These are phyloP conservation scores for Lutjanus argentimaculatus DNA, from an alignment of 2,797 vertebrate genomes.

Conservation along the genomic window DNA sequence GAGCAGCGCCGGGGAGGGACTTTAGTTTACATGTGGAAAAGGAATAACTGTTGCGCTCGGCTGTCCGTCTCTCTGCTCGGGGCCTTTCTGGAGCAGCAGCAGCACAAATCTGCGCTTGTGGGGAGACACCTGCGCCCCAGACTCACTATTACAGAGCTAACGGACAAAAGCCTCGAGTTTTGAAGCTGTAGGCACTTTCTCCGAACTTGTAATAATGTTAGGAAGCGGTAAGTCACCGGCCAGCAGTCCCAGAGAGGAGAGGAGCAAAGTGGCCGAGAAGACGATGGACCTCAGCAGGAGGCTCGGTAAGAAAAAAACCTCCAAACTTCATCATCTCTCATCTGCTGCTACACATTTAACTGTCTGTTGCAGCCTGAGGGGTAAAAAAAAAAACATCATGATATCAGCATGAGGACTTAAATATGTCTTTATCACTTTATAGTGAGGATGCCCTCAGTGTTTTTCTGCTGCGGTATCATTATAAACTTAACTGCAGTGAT, in stretches of 20 bases:
- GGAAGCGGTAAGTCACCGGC: slow-evolving; percentile 72
- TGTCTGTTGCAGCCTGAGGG: not conserved
- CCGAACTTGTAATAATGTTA: slow-evolving; percentile 67
- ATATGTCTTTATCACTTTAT: not conserved
- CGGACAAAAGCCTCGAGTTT: no score
- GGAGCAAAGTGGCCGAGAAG: slow-evolving; percentile 63
- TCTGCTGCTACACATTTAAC: not conserved
- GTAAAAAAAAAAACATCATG: not conserved
- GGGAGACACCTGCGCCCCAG: slow-evolving; percentile 56
- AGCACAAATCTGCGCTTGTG: slow-evolving; percentile 12
- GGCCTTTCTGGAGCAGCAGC: slow-evolving; percentile 20
- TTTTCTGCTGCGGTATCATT: not conserved
- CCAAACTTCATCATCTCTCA: not conserved
- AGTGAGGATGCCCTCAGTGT: not conserved
- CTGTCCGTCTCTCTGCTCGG: slow-evolving; percentile 10
- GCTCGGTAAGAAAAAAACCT: slow-evolving; percentile 78
- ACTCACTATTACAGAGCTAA: not conserved
- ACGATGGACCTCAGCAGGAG: slow-evolving; percentile 75
- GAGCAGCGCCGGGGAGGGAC: slow-evolving; percentile 69
- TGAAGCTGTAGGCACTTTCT: not conserved
- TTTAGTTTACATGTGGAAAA: slow-evolving; percentile 50
- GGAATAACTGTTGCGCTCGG: slow-evolving; percentile 34
- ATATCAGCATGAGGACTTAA: not conserved
- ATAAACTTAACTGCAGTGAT: not conserved
- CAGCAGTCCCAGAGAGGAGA: slow-evolving; percentile 49